Evolutionary conservation across 2,113 vertebrate genomes (phyloP), one percentile per base, ranked within the genome.

Genomic region (Cariama cristata): DNA sequence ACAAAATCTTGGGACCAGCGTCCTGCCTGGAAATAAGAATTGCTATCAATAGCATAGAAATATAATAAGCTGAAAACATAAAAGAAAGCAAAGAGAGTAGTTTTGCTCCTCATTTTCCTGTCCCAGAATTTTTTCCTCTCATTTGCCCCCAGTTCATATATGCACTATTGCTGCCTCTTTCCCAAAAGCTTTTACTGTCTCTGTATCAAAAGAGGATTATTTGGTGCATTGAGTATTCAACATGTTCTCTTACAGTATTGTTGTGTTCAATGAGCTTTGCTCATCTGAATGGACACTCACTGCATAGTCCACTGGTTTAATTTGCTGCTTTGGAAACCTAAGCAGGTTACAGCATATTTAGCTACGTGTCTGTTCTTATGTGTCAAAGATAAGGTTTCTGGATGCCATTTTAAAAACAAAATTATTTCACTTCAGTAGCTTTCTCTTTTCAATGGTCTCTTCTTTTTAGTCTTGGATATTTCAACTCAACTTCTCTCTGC

Each of bases 241-340:
- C 81, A 79, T 88, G 91, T 92, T 97, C 79, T 71, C 81, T 96
- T 96, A 81, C 59, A 91, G 59, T 50, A 86, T 97, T 93, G 90
- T 86, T 84, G 79, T 97, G 94, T 94, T 97, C 97, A 96, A 95
- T 96, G 97, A 97, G 96, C 96, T 96, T 90, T 97, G 96, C 96
- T 96, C 97, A 97, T 96, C 88, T 97, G 97, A 97, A 97, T 97
- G 97, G 95, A 96, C 93, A 97, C 93, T 96, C 84, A 68, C 69
- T 96, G 90, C 97, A 96, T 97, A 96, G 96, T 93, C 94, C 95
- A 97, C 93, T 96, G 96, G 95, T 97, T 97, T 96, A 94, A 97
- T 97, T 90, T 77, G 83, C 87, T 95, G 77, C 84, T 97, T 97
- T 96, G 94, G 97, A 95, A 96, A 96, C 74, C 35, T 66, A 94